Conservation (phyloP, 1,140 invertebrate species). For the Philopotamus ludificatus region DNA sequence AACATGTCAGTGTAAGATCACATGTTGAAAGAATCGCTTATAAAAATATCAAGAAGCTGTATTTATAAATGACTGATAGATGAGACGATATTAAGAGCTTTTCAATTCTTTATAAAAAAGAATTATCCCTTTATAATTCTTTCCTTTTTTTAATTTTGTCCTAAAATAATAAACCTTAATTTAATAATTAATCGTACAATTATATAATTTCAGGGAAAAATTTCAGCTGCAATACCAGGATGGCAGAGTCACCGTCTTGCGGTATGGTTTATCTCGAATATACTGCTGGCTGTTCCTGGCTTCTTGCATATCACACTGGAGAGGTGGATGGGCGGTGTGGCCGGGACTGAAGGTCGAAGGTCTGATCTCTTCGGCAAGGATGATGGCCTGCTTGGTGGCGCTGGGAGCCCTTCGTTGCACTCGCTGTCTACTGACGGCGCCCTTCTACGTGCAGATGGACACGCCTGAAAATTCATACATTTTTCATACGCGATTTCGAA, state of each 20-base stretch:
- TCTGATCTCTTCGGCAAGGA: conserved; percentile 44
- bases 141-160: no score
- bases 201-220: no score
- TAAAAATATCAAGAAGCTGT: no score
- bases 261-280: conserved; percentile 46
- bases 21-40: no score
- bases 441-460: conserved; percentile 61
- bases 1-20: no score
- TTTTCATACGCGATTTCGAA: conserved; percentile 63
- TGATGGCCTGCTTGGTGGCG: conserved; percentile 42
- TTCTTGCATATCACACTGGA: conserved; percentile 62
- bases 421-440: conserved; percentile 61
- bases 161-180: no score
- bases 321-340: conserved; percentile 61
- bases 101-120: no score
- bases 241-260: conserved; percentile 41
- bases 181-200: no score
- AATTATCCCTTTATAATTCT: no score
- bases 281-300: conserved; percentile 63
- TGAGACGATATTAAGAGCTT: no score
- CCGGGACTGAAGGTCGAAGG: conserved; percentile 49
- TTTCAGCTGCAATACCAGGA: conserved; percentile 2
- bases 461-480: conserved; percentile 57
- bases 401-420: conserved; percentile 48
- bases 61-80: no score